Percentiles rank a stretch among this genome's conserved stretches.
Evolutionary conservation across 2,888 invertebrate genomes (phyloP).

Genomic region (Drosophila longiperda): DNA sequence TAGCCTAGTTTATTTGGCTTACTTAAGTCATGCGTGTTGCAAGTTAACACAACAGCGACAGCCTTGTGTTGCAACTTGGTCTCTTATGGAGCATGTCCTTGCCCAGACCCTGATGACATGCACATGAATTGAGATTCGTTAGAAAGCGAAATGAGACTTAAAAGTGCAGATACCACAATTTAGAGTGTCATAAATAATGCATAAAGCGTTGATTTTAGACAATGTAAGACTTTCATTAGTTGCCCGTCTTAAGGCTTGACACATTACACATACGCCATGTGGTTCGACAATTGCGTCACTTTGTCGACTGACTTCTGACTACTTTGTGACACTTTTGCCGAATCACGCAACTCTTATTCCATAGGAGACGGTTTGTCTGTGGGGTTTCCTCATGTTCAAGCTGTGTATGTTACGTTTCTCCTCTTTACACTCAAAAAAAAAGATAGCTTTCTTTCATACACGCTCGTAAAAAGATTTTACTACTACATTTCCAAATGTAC

Average conservation of each 20-base stretch:
- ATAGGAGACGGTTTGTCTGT: slow-evolving; percentile 1
- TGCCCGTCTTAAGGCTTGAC: slow-evolving; percentile 14
- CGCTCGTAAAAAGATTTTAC: neutral
- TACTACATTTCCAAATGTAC: neutral
- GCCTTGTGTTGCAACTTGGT: slow-evolving; percentile 10
- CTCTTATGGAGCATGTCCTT: slow-evolving; percentile 36
- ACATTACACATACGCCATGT: slow-evolving; percentile 55
- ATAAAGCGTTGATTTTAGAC: slow-evolving; percentile 35
- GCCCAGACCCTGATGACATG: slow-evolving; percentile 45
- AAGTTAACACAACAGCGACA: slow-evolving; percentile 33
- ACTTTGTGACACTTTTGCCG: slow-evolving; percentile 25
- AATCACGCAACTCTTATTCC: slow-evolving; percentile 4
- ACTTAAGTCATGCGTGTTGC: slow-evolving; percentile 34
- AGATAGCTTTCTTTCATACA: neutral
- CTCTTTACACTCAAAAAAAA: neutral
- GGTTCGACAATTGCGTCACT: slow-evolving; percentile 54
- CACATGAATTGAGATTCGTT: slow-evolving; percentile 61
- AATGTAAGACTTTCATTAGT: slow-evolving; percentile 21
- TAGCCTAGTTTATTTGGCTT: slow-evolving; percentile 42
- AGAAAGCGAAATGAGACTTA: slow-evolving; percentile 24
- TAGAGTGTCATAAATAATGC: slow-evolving; percentile 34
- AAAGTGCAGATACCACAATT: slow-evolving; percentile 43
- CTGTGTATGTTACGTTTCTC: slow-evolving; percentile 31
- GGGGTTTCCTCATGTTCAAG: slow-evolving; percentile 10
- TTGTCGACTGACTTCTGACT: slow-evolving; percentile 45